phyloP scores from a whole-genome alignment of 37 sponge, comb jelly and placozoan genomes.

The Mnemiopsis leidyi region DNA sequence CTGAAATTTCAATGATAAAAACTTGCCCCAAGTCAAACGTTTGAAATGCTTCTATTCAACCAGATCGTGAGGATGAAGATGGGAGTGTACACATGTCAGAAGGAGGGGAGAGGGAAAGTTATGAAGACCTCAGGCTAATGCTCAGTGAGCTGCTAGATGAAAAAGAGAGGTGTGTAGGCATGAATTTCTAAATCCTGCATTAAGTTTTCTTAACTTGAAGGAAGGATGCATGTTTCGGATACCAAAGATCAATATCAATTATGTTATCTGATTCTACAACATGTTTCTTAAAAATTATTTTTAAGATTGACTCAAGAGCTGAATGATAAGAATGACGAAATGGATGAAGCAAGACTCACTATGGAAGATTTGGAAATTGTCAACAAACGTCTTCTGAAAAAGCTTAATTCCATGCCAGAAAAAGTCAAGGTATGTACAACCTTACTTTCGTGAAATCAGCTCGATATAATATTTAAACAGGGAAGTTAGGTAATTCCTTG shows the following conservation, averaged over 20 bases:
- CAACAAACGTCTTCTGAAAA: conserved; percentile 19
- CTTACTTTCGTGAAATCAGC: too few relatives aligned
- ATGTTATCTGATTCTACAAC: too few relatives aligned
- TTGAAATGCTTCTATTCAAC: too few relatives aligned
- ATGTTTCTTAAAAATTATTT: too few relatives aligned
- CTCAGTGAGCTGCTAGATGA: conserved; percentile 50
- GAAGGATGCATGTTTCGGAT: neutral
- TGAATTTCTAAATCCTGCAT: neutral
- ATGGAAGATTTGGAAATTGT: conserved; percentile 47
- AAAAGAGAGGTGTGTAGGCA: conserved; percentile 2
- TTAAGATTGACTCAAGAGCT: conserved; percentile 57
- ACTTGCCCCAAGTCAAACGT: too few relatives aligned
- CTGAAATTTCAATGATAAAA: too few relatives aligned
- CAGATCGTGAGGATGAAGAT: conserved; percentile 8
- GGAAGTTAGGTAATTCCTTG: too few relatives aligned
- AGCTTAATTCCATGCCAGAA: conserved; percentile 1
- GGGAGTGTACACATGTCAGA: conserved; percentile 23
- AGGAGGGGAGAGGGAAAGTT: conserved; percentile 50
- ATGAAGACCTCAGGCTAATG: conserved; percentile 60
- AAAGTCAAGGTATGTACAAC: conserved; percentile 59
- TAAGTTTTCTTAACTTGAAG: neutral
- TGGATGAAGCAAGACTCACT: conserved; percentile 38
- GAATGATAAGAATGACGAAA: conserved; percentile 39
- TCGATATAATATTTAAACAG: too few relatives aligned
- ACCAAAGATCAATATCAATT: too few relatives aligned